phyloP scores from a whole-genome alignment of 2,888 invertebrate species.

The Agonopterix heracliana region DNA sequence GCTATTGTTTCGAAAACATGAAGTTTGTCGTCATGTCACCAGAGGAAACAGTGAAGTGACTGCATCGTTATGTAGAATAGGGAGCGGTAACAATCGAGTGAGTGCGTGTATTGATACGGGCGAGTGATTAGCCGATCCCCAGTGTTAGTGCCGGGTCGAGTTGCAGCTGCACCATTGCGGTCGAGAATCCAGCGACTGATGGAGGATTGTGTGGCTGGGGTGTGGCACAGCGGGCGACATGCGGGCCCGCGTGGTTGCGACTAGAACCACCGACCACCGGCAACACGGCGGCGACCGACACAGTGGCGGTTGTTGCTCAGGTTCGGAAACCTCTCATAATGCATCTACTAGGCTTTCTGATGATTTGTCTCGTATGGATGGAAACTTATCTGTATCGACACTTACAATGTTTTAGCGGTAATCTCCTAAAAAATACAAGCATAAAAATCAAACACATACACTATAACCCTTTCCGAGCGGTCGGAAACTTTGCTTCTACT shows the following conservation, averaged over 20 bases:
- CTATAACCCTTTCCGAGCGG: no score
- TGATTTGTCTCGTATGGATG: no score
- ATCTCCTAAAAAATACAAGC: slow-evolving; percentile 10
- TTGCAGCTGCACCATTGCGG: slow-evolving; percentile 25
- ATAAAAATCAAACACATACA: no score
- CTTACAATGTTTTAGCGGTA: slow-evolving; percentile 7
- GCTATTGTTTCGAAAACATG: slow-evolving; percentile 63
- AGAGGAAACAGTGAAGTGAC: slow-evolving; percentile 45
- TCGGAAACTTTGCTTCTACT: no score
- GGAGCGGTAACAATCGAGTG: slow-evolving; percentile 55
- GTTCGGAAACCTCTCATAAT: slow-evolving; percentile 28
- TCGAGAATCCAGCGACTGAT: slow-evolving; percentile 54
- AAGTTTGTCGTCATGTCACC: slow-evolving; percentile 46
- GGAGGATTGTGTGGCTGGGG: slow-evolving; percentile 49
- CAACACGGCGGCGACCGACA: slow-evolving; percentile 65
- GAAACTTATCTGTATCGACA: no score
- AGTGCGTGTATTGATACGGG: slow-evolving; percentile 60
- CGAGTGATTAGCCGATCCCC: slow-evolving; percentile 48
- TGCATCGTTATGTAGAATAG: slow-evolving; percentile 38
- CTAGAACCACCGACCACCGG: slow-evolving; percentile 46
- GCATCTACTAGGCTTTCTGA: no score
- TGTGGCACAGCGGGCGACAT: slow-evolving; percentile 53
- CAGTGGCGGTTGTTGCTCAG: slow-evolving; percentile 59
- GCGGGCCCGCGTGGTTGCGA: slow-evolving; percentile 55
- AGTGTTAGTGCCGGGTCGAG: slow-evolving; percentile 48